Percentiles rank a stretch among this genome's conserved stretches.
Evolutionary conservation across 2,797 vertebrate genomes (phyloP).

Genomic region (Carapus acus): DNA sequence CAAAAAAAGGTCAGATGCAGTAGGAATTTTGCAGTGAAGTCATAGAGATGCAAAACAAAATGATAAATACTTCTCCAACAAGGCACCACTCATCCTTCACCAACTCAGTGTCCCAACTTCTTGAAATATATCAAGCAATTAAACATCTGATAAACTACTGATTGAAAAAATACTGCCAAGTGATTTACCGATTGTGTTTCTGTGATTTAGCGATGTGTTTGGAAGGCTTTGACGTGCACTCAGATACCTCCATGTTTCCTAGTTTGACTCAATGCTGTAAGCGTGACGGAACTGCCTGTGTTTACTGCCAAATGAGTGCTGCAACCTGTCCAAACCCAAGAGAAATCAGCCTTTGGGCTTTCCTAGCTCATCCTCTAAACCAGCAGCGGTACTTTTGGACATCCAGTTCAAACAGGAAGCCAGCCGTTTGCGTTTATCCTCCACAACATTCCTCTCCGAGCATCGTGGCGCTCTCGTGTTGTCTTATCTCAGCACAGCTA

Average conservation of each 20-base stretch:
- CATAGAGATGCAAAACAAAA: too few relatives aligned
- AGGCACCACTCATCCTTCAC: too few relatives aligned
- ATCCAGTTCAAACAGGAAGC: slow-evolving; percentile 10
- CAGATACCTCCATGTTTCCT: slow-evolving; percentile 28
- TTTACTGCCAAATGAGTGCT: slow-evolving; percentile 35
- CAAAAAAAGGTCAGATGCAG: too few relatives aligned
- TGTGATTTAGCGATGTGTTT: slow-evolving; percentile 7
- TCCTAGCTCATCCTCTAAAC: slow-evolving; percentile 22
- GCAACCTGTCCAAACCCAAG: slow-evolving; percentile 40
- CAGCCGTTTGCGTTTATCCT: background rate
- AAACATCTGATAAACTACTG: background rate
- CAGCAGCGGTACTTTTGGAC: slow-evolving; percentile 4
- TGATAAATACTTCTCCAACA: too few relatives aligned
- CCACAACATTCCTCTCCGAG: background rate
- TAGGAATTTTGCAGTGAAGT: too few relatives aligned
- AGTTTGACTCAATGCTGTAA: slow-evolving; percentile 17
- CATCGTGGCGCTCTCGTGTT: background rate
- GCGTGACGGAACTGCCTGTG: slow-evolving; percentile 15
- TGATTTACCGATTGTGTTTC: background rate
- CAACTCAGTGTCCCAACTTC: slow-evolving; percentile 8
- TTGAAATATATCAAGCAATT: background rate
- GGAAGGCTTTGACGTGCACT: slow-evolving; percentile 5
- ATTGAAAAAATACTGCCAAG: background rate
- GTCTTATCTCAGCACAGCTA: slow-evolving; percentile 12
- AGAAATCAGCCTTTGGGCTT: slow-evolving; percentile 16